Conservation (phyloP, 37 sponge, comb jelly and placozoan genomes). For the Mnemiopsis leidyi region DNA sequence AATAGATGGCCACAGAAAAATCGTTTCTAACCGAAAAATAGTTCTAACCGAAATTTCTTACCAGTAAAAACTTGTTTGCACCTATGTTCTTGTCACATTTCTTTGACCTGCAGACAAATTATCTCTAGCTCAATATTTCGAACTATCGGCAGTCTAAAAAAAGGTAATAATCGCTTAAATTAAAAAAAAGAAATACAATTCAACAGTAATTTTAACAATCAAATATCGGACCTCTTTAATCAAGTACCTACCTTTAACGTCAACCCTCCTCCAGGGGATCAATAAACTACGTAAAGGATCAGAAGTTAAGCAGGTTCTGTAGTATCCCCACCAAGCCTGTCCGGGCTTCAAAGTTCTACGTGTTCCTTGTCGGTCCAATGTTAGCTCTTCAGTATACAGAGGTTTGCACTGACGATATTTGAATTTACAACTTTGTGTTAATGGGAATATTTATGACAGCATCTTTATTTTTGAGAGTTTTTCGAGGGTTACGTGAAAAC, state of each 20-base stretch:
- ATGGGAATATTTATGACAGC: background rate
- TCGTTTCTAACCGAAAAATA: too few species aligned
- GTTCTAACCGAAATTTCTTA: too few species aligned
- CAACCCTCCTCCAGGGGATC: background rate
- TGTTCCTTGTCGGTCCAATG: background rate
- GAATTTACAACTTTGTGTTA: background rate
- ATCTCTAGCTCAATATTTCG: too few species aligned
- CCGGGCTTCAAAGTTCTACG: background rate
- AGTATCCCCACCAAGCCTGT: slow-evolving; percentile 24
- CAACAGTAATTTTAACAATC: too few species aligned
- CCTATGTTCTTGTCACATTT: too few species aligned
- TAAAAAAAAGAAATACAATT: too few species aligned
- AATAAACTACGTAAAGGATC: slow-evolving; percentile 30
- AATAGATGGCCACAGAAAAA: too few species aligned
- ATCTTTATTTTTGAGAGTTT: background rate
- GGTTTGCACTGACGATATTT: background rate
- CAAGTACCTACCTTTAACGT: background rate
- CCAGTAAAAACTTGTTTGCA: too few species aligned
- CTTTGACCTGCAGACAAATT: too few species aligned
- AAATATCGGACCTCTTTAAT: background rate
- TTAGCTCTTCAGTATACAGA: background rate
- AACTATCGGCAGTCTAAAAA: too few species aligned
- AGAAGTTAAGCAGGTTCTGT: background rate
- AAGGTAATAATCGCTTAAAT: too few species aligned
- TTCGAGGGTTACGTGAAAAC: too few species aligned